These are phyloP conservation scores for Epistrophe eligans DNA, from an alignment of 2,888 invertebrate species.

Conservation along the genomic window DNA sequence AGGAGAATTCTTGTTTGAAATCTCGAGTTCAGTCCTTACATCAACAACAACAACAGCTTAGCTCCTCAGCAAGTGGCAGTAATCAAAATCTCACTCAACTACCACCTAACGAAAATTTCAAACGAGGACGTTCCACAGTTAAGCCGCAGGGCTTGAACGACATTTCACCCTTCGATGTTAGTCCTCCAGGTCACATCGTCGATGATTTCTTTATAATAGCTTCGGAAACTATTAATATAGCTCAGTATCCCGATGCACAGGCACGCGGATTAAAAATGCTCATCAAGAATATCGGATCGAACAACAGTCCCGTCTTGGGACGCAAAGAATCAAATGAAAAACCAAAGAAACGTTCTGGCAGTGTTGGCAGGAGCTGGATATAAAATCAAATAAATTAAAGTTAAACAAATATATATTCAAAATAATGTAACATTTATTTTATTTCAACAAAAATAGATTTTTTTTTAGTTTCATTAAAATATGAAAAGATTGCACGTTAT, in stretches of 20 bases:
- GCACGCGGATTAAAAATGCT: constrained; percentile 91
- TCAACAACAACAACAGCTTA: constrained; percentile 79
- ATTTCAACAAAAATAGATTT: constrained; percentile 73
- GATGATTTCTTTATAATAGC: constrained; percentile 97
- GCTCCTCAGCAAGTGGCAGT: constrained; percentile 65
- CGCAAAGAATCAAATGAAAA: constrained; percentile 85
- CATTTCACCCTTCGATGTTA: constrained; percentile 87
- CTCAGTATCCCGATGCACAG: constrained; percentile 85
- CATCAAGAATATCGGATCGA: constrained; percentile 91
- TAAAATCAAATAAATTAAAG: constrained; percentile 65
- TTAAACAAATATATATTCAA: constrained; percentile 18
- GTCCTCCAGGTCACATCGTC: constrained; percentile 91
- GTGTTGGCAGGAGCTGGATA: constrained; percentile 83
- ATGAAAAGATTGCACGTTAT: constrained; percentile 70
- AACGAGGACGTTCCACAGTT: constrained; percentile 80
- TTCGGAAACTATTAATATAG: constrained; percentile 86
- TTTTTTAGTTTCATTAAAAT: constrained; percentile 67
- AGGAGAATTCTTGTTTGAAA: constrained; percentile 91
- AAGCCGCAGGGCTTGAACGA: constrained; percentile 85
- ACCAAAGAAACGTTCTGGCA: constrained; percentile 82
- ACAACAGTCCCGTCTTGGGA: constrained; percentile 91
- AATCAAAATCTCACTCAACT: constrained; percentile 77
- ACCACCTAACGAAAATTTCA: constrained; percentile 62
- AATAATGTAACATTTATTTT: constrained; percentile 48
- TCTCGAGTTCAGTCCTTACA: constrained; percentile 82